These are phyloP conservation scores for Globodera rostochiensis DNA, from an alignment of 1,140 invertebrate genomes.

Conservation along the genomic window DNA sequence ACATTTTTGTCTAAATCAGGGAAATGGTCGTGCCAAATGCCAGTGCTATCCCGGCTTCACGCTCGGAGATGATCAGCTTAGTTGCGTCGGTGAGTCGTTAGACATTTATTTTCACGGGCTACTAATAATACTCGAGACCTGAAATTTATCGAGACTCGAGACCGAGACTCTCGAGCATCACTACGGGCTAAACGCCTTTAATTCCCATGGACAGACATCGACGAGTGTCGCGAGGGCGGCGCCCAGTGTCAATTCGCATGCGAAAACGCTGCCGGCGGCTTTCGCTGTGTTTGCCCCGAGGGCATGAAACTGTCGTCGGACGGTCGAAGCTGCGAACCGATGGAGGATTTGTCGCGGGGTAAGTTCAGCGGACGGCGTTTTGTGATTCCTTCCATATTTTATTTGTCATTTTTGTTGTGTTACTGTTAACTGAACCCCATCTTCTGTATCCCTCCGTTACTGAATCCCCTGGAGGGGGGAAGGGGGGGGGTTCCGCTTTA, in stretches of 20 bases:
- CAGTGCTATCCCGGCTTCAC: slow-evolving; percentile 68
- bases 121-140: slow-evolving; percentile 52
- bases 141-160: too few relatives aligned
- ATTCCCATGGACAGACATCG: slow-evolving; percentile 42
- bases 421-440: too few relatives aligned
- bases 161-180: slow-evolving; percentile 11
- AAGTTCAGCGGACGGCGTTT: not conserved
- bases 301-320: slow-evolving; percentile 61
- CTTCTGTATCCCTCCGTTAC: not conserved
- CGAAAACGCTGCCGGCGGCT: slow-evolving; percentile 84
- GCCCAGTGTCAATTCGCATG: slow-evolving; percentile 68
- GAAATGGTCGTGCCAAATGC: slow-evolving; percentile 69
- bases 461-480: not conserved
- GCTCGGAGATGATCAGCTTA: slow-evolving; percentile 57
- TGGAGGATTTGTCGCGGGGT: not conserved
- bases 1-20: slow-evolving; percentile 62
- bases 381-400: too few relatives aligned
- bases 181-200: slow-evolving; percentile 65
- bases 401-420: too few relatives aligned
- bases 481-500: not conserved
- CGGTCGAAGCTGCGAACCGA: slow-evolving; percentile 46
- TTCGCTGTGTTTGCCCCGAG: slow-evolving; percentile 79
- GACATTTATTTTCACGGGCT: not conserved
- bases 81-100: slow-evolving; percentile 66
- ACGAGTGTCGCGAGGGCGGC: slow-evolving; percentile 49